Base-by-base conservation (phyloP, 2,888 invertebrate genomes). In the Alentia gelatinosa region DNA sequence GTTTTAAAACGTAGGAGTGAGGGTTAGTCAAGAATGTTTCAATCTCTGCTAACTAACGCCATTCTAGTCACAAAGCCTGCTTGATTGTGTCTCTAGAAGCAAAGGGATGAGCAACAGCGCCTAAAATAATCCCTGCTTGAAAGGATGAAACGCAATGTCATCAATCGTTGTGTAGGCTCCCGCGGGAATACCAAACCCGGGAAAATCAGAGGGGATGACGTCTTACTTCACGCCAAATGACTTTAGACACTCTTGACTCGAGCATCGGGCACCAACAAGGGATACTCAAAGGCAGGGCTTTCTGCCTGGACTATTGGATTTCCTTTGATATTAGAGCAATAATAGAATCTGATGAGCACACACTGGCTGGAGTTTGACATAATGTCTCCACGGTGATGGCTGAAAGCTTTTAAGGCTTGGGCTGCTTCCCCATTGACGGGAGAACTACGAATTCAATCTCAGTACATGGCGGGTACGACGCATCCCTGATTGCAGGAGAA, bases 351-450 rank as follows among this genome's bases (percentile, higher is more conserved):
- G 79, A 79, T 79, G 79, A 79, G 79, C 39, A 23, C 1, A 15
- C n/a, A 15, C 39, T 26, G 79, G 39, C 79, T 37, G 79, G 79
- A 15, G 37, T 79, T 79, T 79, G 79, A 35, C 26, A 39, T 79
- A 79, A 79, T 79, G 74, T 33, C n/a, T 74, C 74, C n/a, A 12
- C 12, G 35, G 37, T 79, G 79, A 39, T 30, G 26, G 33, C 68
- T 68, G 33, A 79, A 79, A 79, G 79, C 79, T 79, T 79, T 79
- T 39, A 79, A 74, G 74, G 74, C 74, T 74, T 26, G n/a, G 74
- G 4, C 33, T 30, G n/a, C 12, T 1, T 56, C 56, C 23, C 56
- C 56, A 56, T 56, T 19, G 19, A n/a, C 56, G 56, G 23, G 19
- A 56, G 9, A 4, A 4, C 56, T 56, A 19, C 56, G 56, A 56